Conservation (phyloP, 2,113 vertebrate genomes). For the Eurystomus gularis region DNA sequence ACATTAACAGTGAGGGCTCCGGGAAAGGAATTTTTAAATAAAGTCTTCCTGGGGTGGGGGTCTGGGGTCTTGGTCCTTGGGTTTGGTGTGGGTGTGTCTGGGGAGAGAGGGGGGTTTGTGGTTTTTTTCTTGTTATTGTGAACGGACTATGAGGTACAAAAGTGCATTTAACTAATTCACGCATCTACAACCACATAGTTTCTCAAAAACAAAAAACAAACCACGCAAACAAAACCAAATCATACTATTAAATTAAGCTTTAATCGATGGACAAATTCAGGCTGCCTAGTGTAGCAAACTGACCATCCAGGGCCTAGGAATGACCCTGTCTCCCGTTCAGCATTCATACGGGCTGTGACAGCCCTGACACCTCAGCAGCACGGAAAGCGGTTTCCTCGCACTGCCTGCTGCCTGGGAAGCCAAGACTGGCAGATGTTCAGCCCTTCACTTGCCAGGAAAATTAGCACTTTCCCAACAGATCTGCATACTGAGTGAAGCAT, state of each 20-base stretch:
- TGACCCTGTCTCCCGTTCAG: neutral
- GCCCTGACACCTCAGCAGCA: neutral
- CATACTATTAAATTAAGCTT: neutral
- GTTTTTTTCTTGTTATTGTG: neutral
- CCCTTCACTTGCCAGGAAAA: conserved; percentile 48
- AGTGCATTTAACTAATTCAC: neutral
- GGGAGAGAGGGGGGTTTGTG: neutral
- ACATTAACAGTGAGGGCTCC: neutral
- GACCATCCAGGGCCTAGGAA: neutral
- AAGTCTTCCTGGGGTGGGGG: neutral
- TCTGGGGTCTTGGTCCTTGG: neutral
- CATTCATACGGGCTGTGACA: neutral
- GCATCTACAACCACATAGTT: neutral
- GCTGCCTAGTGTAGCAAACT: neutral
- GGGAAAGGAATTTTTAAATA: neutral
- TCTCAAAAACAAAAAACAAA: neutral
- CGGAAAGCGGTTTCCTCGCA: neutral
- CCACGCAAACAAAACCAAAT: neutral
- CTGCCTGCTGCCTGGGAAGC: conserved; percentile 1
- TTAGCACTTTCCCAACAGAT: conserved; percentile 30
- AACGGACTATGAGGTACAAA: neutral
- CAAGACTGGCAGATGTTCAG: conserved; percentile 53
- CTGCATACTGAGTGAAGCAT: conserved; percentile 1
- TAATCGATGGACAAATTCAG: neutral
- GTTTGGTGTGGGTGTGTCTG: fast-evolving